These are phyloP conservation scores for Stegastes partitus DNA, from an alignment of 2,113 vertebrate species.

Conservation along the genomic window DNA sequence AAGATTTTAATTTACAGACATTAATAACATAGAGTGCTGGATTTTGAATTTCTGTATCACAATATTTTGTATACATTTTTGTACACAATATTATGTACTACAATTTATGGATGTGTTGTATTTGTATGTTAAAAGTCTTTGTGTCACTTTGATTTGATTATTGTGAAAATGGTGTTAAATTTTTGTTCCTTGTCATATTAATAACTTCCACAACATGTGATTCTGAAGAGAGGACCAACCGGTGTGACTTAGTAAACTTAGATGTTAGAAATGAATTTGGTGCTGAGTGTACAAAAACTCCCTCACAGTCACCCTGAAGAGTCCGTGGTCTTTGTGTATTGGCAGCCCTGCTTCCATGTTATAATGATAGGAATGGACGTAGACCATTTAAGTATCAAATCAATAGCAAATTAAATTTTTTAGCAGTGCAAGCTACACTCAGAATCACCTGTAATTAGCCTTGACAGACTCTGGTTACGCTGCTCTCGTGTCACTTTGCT, in stretches of 20 bases:
- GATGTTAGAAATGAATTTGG: conserved; percentile 33
- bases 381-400: conserved; percentile 86
- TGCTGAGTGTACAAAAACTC: conserved; percentile 67
- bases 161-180: not conserved
- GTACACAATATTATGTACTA: too few species aligned
- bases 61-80: too few species aligned
- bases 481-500: conserved; percentile 76
- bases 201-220: not conserved
- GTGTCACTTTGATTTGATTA: not conserved
- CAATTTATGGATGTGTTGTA: too few species aligned
- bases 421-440: conserved; percentile 84
- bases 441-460: conserved; percentile 86
- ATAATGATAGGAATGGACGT: conserved; percentile 84
- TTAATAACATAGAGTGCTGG: too few species aligned
- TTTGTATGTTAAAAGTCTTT: too few species aligned
- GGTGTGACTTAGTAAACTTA: conserved; percentile 17
- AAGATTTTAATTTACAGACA: too few species aligned
- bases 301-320: conserved; percentile 72
- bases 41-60: too few species aligned
- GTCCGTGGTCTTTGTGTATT: conserved; percentile 75
- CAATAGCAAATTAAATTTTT: conserved; percentile 89
- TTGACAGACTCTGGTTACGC: conserved; percentile 82
- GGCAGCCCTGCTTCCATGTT: conserved; percentile 80
- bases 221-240: not conserved
- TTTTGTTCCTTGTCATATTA: not conserved